A percentile compares a stretch with the other conserved stretches of the same genome.
phyloP scores from a whole-genome alignment of 2,113 vertebrate genomes.

The Zapus hudsonius region DNA sequence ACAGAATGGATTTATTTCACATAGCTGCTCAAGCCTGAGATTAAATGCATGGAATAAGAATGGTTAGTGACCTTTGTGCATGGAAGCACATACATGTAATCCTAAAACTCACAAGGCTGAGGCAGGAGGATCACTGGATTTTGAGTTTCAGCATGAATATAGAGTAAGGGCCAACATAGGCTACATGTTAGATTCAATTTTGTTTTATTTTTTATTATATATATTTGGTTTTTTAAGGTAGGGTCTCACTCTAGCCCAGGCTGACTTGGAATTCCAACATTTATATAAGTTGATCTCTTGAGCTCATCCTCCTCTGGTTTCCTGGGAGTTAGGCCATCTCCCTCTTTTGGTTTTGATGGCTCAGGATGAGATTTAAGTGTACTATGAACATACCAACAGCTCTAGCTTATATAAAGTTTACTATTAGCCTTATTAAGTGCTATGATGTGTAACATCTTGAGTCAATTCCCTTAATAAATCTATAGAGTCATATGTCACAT shows the following conservation, averaged over 20 bases:
- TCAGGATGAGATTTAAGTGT: neutral
- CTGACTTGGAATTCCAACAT: neutral
- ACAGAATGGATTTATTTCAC: neutral
- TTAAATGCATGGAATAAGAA: neutral
- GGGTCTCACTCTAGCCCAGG: too few relatives aligned
- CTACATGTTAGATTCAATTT: neutral
- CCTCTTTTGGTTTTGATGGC: neutral
- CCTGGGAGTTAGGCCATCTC: too few relatives aligned
- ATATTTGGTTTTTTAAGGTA: too few relatives aligned
- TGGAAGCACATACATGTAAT: neutral
- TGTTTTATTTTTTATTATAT: too few relatives aligned
- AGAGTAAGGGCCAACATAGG: neutral
- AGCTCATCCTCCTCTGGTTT: too few relatives aligned
- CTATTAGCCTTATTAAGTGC: rapidly evolving
- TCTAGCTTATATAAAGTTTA: neutral
- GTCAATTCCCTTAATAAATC: neutral
- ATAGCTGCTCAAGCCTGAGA: neutral
- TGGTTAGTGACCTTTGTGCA: neutral
- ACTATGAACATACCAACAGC: neutral
- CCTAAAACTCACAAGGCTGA: neutral
- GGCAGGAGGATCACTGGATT: neutral
- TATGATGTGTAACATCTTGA: neutral
- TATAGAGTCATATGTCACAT: neutral
- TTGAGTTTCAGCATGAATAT: neutral
- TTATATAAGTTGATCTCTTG: neutral